Evolutionary conservation across 2,797 vertebrate genomes (phyloP).

Genomic region (Sebastiscus tertius): DNA sequence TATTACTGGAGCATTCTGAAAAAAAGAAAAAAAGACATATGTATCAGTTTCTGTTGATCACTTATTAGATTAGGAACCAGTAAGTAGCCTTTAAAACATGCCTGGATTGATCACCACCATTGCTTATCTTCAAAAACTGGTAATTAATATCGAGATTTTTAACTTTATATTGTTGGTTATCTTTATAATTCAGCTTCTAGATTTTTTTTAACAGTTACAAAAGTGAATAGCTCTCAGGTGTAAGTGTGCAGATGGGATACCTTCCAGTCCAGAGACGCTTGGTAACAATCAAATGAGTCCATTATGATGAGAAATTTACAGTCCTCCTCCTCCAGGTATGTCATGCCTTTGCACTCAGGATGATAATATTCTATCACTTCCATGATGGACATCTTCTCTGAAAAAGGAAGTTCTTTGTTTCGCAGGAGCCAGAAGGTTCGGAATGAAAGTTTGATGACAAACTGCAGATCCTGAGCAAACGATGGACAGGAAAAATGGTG

Average conservation of each 20-base stretch:
- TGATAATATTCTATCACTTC: constrained; percentile 62
- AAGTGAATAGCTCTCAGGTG: background rate
- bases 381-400: constrained; percentile 55
- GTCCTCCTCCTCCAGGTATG: constrained; percentile 58
- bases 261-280: constrained; percentile 71
- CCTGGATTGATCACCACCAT: background rate
- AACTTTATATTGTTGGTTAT: background rate
- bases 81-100: background rate
- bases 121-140: background rate
- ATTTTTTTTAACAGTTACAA: background rate
- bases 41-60: background rate
- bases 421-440: constrained; percentile 46
- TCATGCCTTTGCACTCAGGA: constrained; percentile 43
- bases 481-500: background rate
- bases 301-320: constrained; percentile 75
- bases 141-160: background rate
- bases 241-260: constrained; percentile 37
- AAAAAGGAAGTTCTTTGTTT: background rate
- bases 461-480: constrained; percentile 76
- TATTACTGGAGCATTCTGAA: constrained; percentile 65
- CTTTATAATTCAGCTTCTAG: background rate
- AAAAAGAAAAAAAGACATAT: background rate
- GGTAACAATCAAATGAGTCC: constrained; percentile 77
- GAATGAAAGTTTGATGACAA: constrained; percentile 76
- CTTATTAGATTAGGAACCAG: background rate